phyloP scores from a whole-genome alignment of 2,113 vertebrate species.

The Campylomormyrus numenius region DNA sequence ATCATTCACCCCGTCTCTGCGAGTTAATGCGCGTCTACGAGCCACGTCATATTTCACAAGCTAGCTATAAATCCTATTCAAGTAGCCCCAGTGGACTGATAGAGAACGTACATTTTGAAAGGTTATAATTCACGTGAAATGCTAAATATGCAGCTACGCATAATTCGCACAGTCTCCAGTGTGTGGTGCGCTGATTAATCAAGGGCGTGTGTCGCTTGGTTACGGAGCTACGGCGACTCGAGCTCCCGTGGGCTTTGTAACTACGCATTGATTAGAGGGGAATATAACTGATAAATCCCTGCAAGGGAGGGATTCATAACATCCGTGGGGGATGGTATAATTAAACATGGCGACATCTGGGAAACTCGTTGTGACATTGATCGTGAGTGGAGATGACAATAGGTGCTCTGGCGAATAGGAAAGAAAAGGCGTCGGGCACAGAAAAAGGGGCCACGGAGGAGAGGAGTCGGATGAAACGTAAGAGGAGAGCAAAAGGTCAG shows the following conservation, averaged over 20 bases:
- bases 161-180: background rate
- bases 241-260: background rate
- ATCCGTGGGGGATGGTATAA: background rate
- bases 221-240: background rate
- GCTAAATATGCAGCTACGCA: background rate
- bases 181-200: background rate
- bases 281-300: background rate
- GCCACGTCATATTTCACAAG: background rate
- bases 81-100: background rate
- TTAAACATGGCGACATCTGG: background rate
- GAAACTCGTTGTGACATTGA: background rate
- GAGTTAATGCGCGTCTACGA: background rate
- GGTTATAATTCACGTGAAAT: background rate
- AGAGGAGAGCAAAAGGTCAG: background rate
- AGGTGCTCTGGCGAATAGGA: background rate
- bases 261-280: background rate
- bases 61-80: background rate
- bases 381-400: background rate
- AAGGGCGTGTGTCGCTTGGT: background rate
- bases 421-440: background rate
- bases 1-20: background rate
- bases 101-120: background rate
- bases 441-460: background rate
- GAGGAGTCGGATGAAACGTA: background rate
- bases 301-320: background rate